These are phyloP conservation scores for Teinopalpus imperialis DNA, from an alignment of 2,888 invertebrate species.

Conservation along the genomic window DNA sequence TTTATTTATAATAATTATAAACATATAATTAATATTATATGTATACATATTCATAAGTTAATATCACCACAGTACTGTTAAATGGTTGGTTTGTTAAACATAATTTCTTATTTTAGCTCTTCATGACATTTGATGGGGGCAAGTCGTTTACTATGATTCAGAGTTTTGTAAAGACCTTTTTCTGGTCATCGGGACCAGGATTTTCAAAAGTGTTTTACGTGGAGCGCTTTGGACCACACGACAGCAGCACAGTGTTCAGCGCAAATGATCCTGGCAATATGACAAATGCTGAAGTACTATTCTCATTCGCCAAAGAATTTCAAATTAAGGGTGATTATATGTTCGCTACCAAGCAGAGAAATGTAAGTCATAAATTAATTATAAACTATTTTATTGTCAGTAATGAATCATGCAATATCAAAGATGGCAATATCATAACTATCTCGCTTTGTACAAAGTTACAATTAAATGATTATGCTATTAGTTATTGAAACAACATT, in stretches of 20 bases:
- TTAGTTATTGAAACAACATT: too few species aligned
- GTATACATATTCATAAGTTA: too few species aligned
- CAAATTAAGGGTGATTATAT: slow-evolving; percentile 91
- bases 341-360: slow-evolving; percentile 89
- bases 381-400: too few species aligned
- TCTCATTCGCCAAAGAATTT: slow-evolving; percentile 89
- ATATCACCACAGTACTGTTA: too few species aligned
- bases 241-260: slow-evolving; percentile 88
- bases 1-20: too few species aligned
- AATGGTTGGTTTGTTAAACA: too few species aligned
- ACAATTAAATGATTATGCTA: too few species aligned
- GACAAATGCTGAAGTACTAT: slow-evolving; percentile 77
- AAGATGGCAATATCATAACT: too few species aligned
- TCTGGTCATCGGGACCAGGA: slow-evolving; percentile 84
- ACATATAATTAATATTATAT: too few species aligned
- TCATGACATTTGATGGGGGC: slow-evolving; percentile 89
- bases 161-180: slow-evolving; percentile 89
- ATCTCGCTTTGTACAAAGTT: too few species aligned
- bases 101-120: slow-evolving; percentile 83
- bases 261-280: slow-evolving; percentile 74
- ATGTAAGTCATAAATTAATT: too few species aligned
- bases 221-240: slow-evolving; percentile 84
- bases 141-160: slow-evolving; percentile 86
- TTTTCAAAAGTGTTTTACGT: slow-evolving; percentile 83
- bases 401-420: too few species aligned